Evolutionary conservation across 2,888 invertebrate genomes (phyloP).

Genomic region (Cryptus armator): DNA sequence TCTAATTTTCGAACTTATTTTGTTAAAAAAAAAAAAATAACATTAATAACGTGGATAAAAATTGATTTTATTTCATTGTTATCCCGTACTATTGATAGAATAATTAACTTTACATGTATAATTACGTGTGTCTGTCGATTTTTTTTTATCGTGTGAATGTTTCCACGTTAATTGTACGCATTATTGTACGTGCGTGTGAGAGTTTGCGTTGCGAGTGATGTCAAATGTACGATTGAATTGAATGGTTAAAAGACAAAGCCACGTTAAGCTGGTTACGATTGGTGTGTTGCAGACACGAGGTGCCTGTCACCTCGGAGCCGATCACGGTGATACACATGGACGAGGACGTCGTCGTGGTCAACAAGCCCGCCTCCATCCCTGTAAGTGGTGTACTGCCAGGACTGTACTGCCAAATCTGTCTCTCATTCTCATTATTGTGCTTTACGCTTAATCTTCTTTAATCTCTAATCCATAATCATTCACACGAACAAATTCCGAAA

Average conservation of each 20-base stretch:
- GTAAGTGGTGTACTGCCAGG: slow-evolving; percentile 95
- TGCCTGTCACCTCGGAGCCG: slow-evolving; percentile 98
- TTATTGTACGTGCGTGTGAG: neutral
- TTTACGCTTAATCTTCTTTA: slow-evolving; percentile 25
- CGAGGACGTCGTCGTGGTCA: slow-evolving; percentile 99
- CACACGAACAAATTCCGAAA: neutral
- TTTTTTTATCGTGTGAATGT: slow-evolving; percentile 23
- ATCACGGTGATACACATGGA: slow-evolving; percentile 99
- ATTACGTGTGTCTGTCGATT: slow-evolving; percentile 3
- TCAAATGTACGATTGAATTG: slow-evolving; percentile 53
- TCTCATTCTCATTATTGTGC: slow-evolving; percentile 38
- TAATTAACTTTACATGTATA: slow-evolving; percentile 42
- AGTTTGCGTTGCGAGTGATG: slow-evolving; percentile 30
- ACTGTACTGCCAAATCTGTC: slow-evolving; percentile 84
- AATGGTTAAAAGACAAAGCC: slow-evolving; percentile 79
- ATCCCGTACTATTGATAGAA: neutral
- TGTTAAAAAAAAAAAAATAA: neutral
- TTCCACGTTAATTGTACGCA: neutral
- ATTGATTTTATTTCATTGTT: neutral
- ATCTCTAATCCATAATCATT: neutral
- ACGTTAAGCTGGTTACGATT: slow-evolving; percentile 85
- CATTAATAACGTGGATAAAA: neutral
- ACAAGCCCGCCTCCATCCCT: slow-evolving; percentile 99
- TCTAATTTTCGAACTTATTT: neutral
- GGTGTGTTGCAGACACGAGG: slow-evolving; percentile 97